phyloP scores from a whole-genome alignment of 2,113 vertebrate genomes.

The Daphoenositta chrysoptera region DNA sequence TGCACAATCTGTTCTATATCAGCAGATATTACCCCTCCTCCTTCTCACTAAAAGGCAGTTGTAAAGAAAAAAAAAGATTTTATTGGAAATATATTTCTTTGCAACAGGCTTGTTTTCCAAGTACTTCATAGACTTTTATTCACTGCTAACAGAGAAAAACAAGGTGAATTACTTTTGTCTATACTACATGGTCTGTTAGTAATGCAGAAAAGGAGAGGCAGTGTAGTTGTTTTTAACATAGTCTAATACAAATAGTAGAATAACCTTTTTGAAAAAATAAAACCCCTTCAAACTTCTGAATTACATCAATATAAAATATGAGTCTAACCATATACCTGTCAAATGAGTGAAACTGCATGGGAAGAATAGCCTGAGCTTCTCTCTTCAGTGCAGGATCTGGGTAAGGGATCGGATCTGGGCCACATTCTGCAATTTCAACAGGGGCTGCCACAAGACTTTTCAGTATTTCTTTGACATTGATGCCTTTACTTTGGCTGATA shows the following conservation, averaged over 20 bases:
- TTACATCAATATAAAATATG: not conserved
- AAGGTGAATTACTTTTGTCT: not conserved
- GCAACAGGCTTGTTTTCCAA: not conserved
- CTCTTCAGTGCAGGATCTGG: conserved; percentile 89
- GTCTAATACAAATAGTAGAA: not conserved
- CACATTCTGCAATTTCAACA: conserved; percentile 82
- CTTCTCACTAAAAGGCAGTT: not conserved
- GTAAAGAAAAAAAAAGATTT: not conserved
- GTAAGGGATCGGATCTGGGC: conserved; percentile 84
- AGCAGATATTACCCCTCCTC: not conserved
- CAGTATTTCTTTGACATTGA: conserved; percentile 94
- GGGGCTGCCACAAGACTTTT: conserved; percentile 93
- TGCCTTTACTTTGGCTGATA: conserved; percentile 90
- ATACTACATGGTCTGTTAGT: not conserved
- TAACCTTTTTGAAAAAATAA: not conserved
- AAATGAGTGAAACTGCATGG: conserved; percentile 97
- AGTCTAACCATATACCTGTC: conserved; percentile 84
- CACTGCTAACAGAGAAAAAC: not conserved
- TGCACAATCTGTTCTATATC: conserved; percentile 23
- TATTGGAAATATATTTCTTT: not conserved
- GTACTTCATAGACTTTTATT: not conserved
- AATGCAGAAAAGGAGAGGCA: not conserved
- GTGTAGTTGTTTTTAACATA: not conserved
- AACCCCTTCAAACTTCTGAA: not conserved
- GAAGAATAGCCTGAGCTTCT: conserved; percentile 84